Evolutionary conservation across 2,888 invertebrate genomes (phyloP), one percentile per base, ranked within the genome.

Genomic region (Dynastes hyllus): DNA sequence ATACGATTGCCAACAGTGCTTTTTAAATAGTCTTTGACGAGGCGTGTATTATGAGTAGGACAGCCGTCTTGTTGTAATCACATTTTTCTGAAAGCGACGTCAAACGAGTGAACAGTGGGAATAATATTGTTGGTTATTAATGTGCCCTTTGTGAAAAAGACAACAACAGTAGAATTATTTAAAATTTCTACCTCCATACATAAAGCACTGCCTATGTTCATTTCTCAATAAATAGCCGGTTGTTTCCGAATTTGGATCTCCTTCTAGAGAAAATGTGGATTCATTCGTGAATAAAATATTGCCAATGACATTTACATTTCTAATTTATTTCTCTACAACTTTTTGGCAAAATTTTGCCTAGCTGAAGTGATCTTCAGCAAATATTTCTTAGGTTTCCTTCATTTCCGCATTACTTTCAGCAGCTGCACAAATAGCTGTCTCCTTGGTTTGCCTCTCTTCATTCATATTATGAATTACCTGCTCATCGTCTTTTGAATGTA

Each of bases 51-150:
- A 79, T 81, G 75, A 76, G 75, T 65, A 50, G 79, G 80, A 58
- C 81, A 77, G 53, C 79, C 71, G 55, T 81, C 80, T 79, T 80
- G 78, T 78, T 16, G 32, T 32, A 83, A 81, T 80, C 77, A 81
- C 77, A 82, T 81, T 61, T 81, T 69, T 61, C 55, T 75, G 73
- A 81, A 69, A 80, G 78, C 61, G n/a, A 78, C 78, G 65, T 76
- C 76, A 51, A n/a, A 8, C 40, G 66, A 66, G 66, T 40, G 66
- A 66, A 40, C 40, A 37, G 16, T 66, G 6, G 66, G 65, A 27
- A 65, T 65, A 65, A 66, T 66, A 16, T 66, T 37, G 13, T 37
- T 65, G n/a, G 13, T 66, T 40, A 66, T 9, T 40, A 66, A 37
- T 66, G 32, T 3, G 11, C 27, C 16, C 16, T 16, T 16, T 16